Conservation (phyloP, 2,797 vertebrate genomes). For the Salmo trutta region DNA sequence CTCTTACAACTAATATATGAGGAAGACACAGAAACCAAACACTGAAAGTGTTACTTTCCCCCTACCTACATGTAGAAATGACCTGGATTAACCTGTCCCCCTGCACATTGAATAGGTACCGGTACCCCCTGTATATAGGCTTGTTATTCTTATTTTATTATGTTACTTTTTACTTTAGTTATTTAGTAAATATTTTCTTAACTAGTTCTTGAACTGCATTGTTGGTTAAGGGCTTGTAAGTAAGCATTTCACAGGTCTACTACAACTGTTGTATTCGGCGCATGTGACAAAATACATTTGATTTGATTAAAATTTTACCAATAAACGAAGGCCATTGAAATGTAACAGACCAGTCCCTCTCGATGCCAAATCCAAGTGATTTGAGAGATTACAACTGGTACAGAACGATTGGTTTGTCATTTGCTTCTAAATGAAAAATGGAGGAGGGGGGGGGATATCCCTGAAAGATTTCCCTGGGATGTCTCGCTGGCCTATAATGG, state of each 20-base stretch:
- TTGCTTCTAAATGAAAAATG: conserved; percentile 55
- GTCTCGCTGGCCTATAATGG: conserved; percentile 9
- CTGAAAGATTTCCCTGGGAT: conserved; percentile 40
- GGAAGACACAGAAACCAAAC: too few relatives aligned
- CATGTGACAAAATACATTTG: not conserved
- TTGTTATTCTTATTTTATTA: too few relatives aligned
- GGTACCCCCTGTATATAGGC: too few relatives aligned
- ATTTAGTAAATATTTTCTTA: too few relatives aligned
- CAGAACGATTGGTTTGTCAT: conserved; percentile 41
- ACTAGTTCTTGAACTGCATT: too few relatives aligned
- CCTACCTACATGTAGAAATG: too few relatives aligned
- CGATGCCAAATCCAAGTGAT: conserved; percentile 41
- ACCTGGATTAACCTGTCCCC: too few relatives aligned
- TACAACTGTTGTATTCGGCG: too few relatives aligned
- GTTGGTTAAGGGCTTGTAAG: not conserved
- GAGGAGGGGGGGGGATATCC: conserved; percentile 20
- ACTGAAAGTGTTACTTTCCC: too few relatives aligned
- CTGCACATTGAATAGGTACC: too few relatives aligned
- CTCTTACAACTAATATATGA: not conserved
- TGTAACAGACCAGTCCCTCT: conserved; percentile 12
- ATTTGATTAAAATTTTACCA: not conserved
- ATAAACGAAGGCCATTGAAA: conserved; percentile 23
- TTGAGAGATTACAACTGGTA: conserved; percentile 19
- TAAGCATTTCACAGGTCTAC: not conserved
- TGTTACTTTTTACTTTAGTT: too few relatives aligned